Conservation (phyloP, 2,888 invertebrate species). For the Timandra comae region DNA sequence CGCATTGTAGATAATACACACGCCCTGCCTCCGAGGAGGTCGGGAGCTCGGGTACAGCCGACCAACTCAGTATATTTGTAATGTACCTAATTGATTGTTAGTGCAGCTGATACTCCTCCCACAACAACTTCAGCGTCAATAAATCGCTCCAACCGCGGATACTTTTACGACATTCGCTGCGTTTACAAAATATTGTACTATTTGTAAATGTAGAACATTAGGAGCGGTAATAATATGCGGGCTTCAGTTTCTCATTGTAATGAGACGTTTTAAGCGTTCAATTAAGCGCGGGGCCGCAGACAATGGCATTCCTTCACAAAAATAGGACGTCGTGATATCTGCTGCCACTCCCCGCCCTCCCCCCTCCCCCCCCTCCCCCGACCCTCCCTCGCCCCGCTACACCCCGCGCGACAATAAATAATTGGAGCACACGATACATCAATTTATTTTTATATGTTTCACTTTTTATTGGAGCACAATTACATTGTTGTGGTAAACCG, state of each 20-base stretch:
- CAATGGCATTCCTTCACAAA: conserved; percentile 21
- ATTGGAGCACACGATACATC: conserved; percentile 6
- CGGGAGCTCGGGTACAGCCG: not conserved
- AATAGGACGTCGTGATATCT: conserved; percentile 12
- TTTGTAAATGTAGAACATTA: too few relatives aligned
- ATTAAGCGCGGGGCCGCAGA: conserved; percentile 13
- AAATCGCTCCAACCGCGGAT: too few relatives aligned
- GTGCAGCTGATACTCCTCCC: not conserved
- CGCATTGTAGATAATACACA: conserved; percentile 14
- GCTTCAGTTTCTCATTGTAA: conserved; percentile 9
- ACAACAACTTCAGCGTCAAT: too few relatives aligned
- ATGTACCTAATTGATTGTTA: too few relatives aligned
- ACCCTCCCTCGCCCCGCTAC: not conserved
- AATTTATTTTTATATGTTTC: conserved; percentile 8
- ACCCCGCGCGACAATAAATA: not conserved
- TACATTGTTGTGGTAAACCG: conserved; percentile 17
- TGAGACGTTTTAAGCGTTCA: conserved; percentile 16
- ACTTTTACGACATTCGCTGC: too few relatives aligned
- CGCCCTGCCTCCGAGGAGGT: not conserved
- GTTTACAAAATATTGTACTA: too few relatives aligned
- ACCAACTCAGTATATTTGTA: too few relatives aligned
- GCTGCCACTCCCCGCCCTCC: conserved; percentile 1
- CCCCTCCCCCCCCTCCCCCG: not conserved
- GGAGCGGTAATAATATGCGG: not conserved
- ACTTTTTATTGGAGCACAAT: conserved; percentile 12